Evolutionary conservation across 2,113 vertebrate species (phyloP), one percentile per base, ranked within the genome.

Genomic region (Scopus umbretta): DNA sequence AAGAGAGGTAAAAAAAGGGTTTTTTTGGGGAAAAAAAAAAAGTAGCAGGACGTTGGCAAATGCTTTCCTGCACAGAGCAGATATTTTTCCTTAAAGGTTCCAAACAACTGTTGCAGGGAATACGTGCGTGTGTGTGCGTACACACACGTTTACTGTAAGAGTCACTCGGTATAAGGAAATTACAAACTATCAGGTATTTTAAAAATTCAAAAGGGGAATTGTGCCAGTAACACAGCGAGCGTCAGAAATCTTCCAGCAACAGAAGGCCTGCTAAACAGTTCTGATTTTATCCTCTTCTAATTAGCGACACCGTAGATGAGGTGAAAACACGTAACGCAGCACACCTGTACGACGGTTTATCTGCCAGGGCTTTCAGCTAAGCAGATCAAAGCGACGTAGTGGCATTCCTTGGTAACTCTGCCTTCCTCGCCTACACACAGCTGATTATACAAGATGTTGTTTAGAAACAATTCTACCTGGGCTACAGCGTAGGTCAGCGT

Each of bases 61-160:
- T 21, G 25, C 23, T 87, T 70, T 47, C 55, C 81, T 68, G 25
- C 14, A 19, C 47, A 32, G 27, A 53, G 32, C 52, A 63, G n/a
- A 30, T 27, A 36, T 12, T 92, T 85, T 26, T 52, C 68, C n/a
- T 89, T 40, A 67, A 22, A 19, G 3, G 11, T n/a, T 63, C 56
- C 47, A 55, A 74, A 67, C n/a, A 76, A 49, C 38, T 29, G 50
- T 27, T 22, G 66, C 8, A 63, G 43, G 47, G 61, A 87, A 61
- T 32, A 40, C 4, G 1, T 4, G 3, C 3, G 3, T 1, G 7
- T 22, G 11, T 36, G 42, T 15, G 22, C 19, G 10, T 36, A n/a
- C 13, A 30, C 13, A 45, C 20, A 14, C 6, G 52, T 36, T 49
- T 66, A 29, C 27, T 3, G 0, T 6, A 32, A 59, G 23, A 73